Evolutionary conservation across 1,140 invertebrate species (phyloP).

Genomic region (Goniozus legneri): DNA sequence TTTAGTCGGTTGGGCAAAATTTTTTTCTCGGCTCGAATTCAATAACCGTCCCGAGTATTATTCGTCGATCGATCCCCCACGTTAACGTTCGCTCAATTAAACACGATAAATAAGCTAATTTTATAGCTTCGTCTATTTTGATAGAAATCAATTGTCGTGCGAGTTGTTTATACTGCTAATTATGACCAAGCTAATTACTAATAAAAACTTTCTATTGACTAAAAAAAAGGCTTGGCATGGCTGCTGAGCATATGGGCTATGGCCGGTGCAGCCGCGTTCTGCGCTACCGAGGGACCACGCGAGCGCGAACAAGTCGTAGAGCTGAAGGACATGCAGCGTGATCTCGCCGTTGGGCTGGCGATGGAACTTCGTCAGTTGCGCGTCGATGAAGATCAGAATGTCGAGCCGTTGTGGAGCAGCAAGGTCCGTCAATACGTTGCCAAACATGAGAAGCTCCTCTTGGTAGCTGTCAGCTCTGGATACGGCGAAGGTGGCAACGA

Average conservation of each 20-base stretch:
- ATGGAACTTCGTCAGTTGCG: conserved; percentile 54
- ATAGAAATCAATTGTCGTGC: too few species aligned
- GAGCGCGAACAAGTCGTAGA: conserved; percentile 54
- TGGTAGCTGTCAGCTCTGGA: conserved; percentile 56
- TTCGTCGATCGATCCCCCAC: too few species aligned
- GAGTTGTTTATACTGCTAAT: too few species aligned
- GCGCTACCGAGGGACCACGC: conserved; percentile 58
- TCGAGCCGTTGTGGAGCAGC: conserved; percentile 53
- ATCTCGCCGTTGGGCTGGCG: conserved; percentile 53
- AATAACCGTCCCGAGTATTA: too few species aligned
- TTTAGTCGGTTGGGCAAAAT: too few species aligned
- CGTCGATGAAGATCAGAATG: conserved; percentile 38
- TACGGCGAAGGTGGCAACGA: conserved; percentile 55
- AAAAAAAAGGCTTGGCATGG: conserved; percentile 55
- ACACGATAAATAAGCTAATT: too few species aligned
- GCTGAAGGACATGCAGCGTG: conserved; percentile 51
- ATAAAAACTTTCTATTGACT: too few species aligned
- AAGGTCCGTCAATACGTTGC: conserved; percentile 55
- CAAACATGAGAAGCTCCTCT: conserved; percentile 55
- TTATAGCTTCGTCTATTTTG: too few species aligned
- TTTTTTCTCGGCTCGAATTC: too few species aligned
- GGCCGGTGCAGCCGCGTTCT: conserved; percentile 58
- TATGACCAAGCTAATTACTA: too few species aligned
- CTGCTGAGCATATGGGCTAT: conserved; percentile 58
- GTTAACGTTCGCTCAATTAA: too few species aligned